Percentiles rank a stretch among this genome's conserved stretches.
Evolutionary conservation across 2,797 vertebrate genomes (phyloP).

Genomic region (Fistularia commersonii): DNA sequence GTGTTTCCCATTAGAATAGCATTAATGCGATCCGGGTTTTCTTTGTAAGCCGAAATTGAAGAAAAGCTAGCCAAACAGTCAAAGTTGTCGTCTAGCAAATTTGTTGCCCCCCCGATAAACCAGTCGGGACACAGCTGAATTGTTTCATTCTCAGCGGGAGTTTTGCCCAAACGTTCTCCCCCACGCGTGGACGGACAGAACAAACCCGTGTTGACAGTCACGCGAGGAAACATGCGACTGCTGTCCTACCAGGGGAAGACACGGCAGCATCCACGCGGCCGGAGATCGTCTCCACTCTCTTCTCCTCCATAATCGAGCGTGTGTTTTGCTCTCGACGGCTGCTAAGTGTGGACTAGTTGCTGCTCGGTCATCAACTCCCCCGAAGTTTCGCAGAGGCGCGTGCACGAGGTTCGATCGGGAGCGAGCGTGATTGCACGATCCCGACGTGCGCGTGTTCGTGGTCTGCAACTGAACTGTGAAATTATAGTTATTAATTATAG

Average conservation of each 20-base stretch:
- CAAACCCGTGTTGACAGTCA: not conserved
- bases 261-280: constrained; percentile 80
- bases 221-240: constrained; percentile 33
- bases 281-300: constrained; percentile 82
- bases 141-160: not conserved
- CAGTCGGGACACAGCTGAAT: no score
- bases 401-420: constrained; percentile 14
- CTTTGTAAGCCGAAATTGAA: no score
- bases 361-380: constrained; percentile 33
- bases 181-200: not conserved
- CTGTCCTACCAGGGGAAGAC: constrained; percentile 87
- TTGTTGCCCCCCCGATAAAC: no score
- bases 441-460: no score
- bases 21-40: no score
- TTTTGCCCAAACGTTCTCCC: constrained; percentile 4
- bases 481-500: no score
- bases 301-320: constrained; percentile 71
- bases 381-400: constrained; percentile 30
- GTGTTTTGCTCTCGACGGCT: not conserved
- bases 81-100: no score
- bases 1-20: no score
- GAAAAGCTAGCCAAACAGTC: no score
- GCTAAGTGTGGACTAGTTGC: constrained; percentile 20
- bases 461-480: no score
- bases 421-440: constrained; percentile 22